These are phyloP conservation scores for Tortrix viridana DNA, from an alignment of 2,888 invertebrate species.

Conservation along the genomic window DNA sequence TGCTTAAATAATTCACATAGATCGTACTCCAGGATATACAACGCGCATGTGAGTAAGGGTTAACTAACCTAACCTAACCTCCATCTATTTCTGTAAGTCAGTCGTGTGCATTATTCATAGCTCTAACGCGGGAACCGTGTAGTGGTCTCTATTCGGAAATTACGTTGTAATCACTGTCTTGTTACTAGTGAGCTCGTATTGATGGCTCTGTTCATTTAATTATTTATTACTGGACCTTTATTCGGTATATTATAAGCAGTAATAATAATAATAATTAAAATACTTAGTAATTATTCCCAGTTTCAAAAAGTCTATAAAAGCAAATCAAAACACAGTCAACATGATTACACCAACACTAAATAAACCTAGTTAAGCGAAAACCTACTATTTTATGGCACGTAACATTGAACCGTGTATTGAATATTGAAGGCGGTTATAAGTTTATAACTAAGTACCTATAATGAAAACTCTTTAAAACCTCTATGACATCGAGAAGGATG, in stretches of 20 bases:
- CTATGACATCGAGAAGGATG: too few species aligned
- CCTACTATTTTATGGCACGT: too few species aligned
- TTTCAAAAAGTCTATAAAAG: too few species aligned
- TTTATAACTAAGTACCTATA: slow-evolving; percentile 18
- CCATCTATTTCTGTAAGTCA: slow-evolving; percentile 39
- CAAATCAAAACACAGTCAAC: too few species aligned
- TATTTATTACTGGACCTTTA: not conserved
- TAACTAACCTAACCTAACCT: slow-evolving; percentile 21
- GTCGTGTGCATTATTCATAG: slow-evolving; percentile 48
- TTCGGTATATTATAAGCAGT: too few species aligned
- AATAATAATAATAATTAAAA: too few species aligned
- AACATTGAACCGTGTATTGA: not conserved
- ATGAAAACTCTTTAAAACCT: not conserved
- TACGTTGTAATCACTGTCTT: slow-evolving; percentile 43
- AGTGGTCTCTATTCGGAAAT: slow-evolving; percentile 44
- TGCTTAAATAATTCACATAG: not conserved
- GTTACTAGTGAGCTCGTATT: slow-evolving; percentile 33
- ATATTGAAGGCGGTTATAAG: slow-evolving; percentile 13
- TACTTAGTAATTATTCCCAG: too few species aligned
- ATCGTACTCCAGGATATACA: slow-evolving; percentile 7
- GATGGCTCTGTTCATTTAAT: not conserved
- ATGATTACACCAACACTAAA: too few species aligned
- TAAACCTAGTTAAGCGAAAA: too few species aligned
- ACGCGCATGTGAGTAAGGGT: not conserved
- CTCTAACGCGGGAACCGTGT: slow-evolving; percentile 42